Base-by-base conservation (phyloP, 2,797 vertebrate species). In the Cephalopachus bancanus region DNA sequence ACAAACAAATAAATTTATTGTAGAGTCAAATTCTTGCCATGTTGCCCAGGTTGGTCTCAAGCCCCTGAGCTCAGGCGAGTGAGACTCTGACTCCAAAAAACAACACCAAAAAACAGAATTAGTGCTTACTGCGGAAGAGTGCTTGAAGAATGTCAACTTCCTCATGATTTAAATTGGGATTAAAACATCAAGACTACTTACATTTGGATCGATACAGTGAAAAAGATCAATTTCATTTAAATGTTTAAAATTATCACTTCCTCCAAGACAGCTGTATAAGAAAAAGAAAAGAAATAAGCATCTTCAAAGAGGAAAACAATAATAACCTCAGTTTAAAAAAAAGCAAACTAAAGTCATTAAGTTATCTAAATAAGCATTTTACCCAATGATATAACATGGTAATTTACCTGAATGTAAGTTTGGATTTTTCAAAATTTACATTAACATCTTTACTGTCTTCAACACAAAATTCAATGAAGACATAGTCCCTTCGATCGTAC, bases 141-240 rank as follows among this genome's bases (percentile, higher is more conserved):
- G 94, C n/a, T 92, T 93, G 12, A 88, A 78, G 26, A 74, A 83
- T 89, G 49, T 51, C 20, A 3, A 83, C 49, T 91, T 90, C 55
- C 53, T 93, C 57, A 84, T 15, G 28, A 89, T 37, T 94, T 95
- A 96, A 95, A 86, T 49, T 10, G 51, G 7, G 26, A 92, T 69
- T 79, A 91, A 96, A 95, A n/a, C 10, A 95, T 85, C 28, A 51
- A 72, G 7, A 51, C 55, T 98, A 99, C 99, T 99, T 98, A 99
- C 99, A 97, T 99, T 99, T 99, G 99, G 99, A 98, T 99, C 99
- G 85, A 99, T 99, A 97, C 99, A 99, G 97, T 99, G 99, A 99
- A 99, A 99, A 98, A 99, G 99, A 97, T 99, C 99, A 91, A 99
- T 99, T 99, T 99, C 99, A 93, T 99, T 99, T 99, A 99, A 99